Conservation (phyloP, 1,140 invertebrate genomes). For the Caenorhabditis briggsae region DNA sequence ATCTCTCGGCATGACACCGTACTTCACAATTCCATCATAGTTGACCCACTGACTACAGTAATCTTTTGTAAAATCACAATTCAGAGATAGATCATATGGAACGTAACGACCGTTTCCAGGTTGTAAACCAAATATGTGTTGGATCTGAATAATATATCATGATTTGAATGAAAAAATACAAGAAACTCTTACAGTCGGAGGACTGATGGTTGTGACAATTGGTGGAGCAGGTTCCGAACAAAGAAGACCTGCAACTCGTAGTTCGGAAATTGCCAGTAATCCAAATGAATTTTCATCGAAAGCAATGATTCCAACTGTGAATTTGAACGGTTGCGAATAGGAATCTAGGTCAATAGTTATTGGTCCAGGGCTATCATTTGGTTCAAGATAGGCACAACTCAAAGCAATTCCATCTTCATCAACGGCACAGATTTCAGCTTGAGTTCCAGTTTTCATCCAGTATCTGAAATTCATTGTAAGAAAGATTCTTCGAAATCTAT, state of each 20-base stretch:
- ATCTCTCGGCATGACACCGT: constrained; percentile 64
- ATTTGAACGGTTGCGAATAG: constrained; percentile 65
- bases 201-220: constrained; percentile 62
- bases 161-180: neutral
- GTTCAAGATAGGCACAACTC: constrained; percentile 66
- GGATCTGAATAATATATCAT: constrained; percentile 58
- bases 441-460: constrained; percentile 67
- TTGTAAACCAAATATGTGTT: constrained; percentile 61
- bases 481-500: neutral
- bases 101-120: constrained; percentile 58
- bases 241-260: constrained; percentile 58
- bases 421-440: constrained; percentile 66
- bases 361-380: constrained; percentile 64
- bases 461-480: constrained; percentile 58
- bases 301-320: constrained; percentile 66
- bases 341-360: constrained; percentile 66
- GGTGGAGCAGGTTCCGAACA: constrained; percentile 63
- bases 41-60: constrained; percentile 68
- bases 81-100: constrained; percentile 58
- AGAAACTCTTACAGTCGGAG: constrained; percentile 45
- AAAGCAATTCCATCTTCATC: constrained; percentile 63
- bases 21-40: constrained; percentile 63
- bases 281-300: constrained; percentile 62
- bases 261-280: constrained; percentile 61
- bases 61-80: constrained; percentile 64